Evolutionary conservation across 2,888 invertebrate genomes (phyloP), one percentile per base, ranked within the genome.

Genomic region (Phortica magna): DNA sequence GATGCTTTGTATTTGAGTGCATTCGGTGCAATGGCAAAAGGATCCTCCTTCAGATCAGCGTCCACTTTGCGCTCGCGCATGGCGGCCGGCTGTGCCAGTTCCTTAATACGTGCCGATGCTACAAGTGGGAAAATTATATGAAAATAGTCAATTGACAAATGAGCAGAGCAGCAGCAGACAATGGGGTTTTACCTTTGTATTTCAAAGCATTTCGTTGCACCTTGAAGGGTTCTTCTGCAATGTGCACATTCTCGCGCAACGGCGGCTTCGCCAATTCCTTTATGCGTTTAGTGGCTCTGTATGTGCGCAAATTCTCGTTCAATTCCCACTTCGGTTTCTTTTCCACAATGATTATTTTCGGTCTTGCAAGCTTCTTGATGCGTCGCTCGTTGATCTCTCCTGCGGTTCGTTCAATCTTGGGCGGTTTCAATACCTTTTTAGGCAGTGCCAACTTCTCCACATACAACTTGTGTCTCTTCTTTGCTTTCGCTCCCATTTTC

Each of bases 1-100:
- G 92, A 89, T 7, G 93, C 82, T 78, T 92, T 92, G 76, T 92
- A 93, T 79, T 93, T 93, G n/a, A 93, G 87, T 0, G 93, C 94
- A 76, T 91, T 92, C 12, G 91, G 91, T 0, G 92, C 90, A 22
- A 94, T 92, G 2, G 88, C 85, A 80, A 92, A 93, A 0, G 93
- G 92, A 89, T 93, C 92, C 57, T 92, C 93, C 80, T 92, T 93
- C 5, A 92, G 81, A 74, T 93, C 93, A 9, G 88, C 89, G 0
- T 86, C 89, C 70, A 89, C 88, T 70, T 81, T 87, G 14, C 79
- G 82, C 5, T 85, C 88, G n/a, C 90, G 90, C 55, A 81, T 80
- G 0, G 83, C 81, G 53, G 83, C 77, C 0, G 89, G 83, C 41
- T 83, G 82, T 2, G 91, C 78, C 76, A 91, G 81, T 75, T 86